phyloP scores from a whole-genome alignment of 2,797 vertebrate genomes.

The Presbytis comata region DNA sequence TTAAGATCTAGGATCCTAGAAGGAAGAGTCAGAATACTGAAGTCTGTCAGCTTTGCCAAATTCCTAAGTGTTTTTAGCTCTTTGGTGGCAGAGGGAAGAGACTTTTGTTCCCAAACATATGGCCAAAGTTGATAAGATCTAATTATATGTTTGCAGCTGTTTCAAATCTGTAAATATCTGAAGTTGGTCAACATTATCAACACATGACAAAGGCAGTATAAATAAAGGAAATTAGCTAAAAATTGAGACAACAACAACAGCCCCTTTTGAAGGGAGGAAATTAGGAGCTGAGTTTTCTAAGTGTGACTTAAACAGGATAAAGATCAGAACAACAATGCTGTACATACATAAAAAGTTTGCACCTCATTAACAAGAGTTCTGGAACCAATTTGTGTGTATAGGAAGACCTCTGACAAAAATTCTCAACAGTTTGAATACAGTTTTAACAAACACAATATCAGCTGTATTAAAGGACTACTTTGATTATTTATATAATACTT shows the following conservation, averaged over 20 bases:
- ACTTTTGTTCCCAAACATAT: conserved; percentile 55
- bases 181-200: conserved; percentile 75
- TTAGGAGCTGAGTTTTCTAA: conserved; percentile 40
- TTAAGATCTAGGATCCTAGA: not conserved
- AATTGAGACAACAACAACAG: conserved; percentile 81
- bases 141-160: conserved; percentile 81
- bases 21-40: conserved; percentile 49
- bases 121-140: conserved; percentile 77
- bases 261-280: conserved; percentile 70
- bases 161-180: conserved; percentile 77
- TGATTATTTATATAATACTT: not conserved
- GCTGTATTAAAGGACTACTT: not conserved
- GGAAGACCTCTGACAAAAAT: not conserved
- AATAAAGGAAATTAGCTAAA: conserved; percentile 84
- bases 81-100: conserved; percentile 44
- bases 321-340: conserved; percentile 53
- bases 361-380: conserved; percentile 16
- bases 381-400: not conserved
- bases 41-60: conserved; percentile 15
- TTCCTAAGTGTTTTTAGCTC: conserved; percentile 54
- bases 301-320: conserved; percentile 54
- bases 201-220: conserved; percentile 73
- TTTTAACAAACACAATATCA: not conserved
- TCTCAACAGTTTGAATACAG: not conserved
- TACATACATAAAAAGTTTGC: not conserved